phyloP scores from a whole-genome alignment of 2,113 vertebrate species.

The Pteruthius melanotis region DNA sequence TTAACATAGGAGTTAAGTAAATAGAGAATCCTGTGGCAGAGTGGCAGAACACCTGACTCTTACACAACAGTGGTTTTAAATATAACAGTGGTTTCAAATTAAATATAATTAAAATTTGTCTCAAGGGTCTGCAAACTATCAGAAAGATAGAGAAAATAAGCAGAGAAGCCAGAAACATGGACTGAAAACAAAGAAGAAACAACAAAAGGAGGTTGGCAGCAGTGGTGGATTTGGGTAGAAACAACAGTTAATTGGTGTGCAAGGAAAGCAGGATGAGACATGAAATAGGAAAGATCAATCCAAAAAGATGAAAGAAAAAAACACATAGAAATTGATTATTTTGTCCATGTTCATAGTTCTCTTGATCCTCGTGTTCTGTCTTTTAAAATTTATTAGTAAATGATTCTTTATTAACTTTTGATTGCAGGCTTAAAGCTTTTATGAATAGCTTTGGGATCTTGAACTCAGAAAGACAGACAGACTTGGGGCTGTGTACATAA shows the following conservation, averaged over 20 bases:
- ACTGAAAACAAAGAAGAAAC: not conserved
- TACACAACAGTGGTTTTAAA: not conserved
- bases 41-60: not conserved
- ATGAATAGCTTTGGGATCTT: not conserved
- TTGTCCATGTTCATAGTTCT: not conserved
- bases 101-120: not conserved
- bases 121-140: not conserved
- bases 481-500: not conserved
- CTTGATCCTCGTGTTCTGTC: not conserved
- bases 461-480: not conserved
- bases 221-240: not conserved
- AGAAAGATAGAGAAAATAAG: not conserved
- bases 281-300: not conserved
- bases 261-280: not conserved
- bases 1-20: not conserved
- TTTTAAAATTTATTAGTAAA: not conserved
- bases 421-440: not conserved
- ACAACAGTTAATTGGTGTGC: not conserved
- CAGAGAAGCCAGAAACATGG: not conserved
- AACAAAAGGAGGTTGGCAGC: not conserved
- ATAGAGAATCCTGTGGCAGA: not conserved
- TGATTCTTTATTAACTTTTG: not conserved
- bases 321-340: not conserved
- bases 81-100: not conserved
- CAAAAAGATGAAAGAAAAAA: conserved; percentile 11